phyloP scores from a whole-genome alignment of 2,888 invertebrate genomes.

The Latheticus oryzae region DNA sequence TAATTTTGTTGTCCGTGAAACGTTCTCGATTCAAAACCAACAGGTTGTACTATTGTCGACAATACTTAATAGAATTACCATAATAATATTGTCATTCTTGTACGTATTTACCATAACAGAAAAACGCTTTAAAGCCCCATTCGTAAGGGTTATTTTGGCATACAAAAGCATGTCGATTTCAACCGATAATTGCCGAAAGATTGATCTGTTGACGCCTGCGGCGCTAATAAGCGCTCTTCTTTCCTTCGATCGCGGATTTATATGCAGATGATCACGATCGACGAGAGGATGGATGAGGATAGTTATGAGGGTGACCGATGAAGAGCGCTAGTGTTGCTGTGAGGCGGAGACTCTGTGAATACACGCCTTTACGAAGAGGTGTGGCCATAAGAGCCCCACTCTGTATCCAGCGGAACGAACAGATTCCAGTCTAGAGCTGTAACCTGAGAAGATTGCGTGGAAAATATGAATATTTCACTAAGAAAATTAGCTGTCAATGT shows the following conservation, averaged over 20 bases:
- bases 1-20: constrained; percentile 66
- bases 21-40: constrained; percentile 63
- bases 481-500: constrained; percentile 19
- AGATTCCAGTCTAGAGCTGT: constrained; percentile 14
- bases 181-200: constrained; percentile 30
- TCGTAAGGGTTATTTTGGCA: constrained; percentile 60
- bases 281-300: too few species aligned
- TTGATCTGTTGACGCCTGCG: constrained; percentile 33
- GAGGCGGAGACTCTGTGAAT: constrained; percentile 32
- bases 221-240: constrained; percentile 39
- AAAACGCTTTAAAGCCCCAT: constrained; percentile 54
- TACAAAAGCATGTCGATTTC: constrained; percentile 52
- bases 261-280: constrained; percentile 32
- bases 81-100: constrained; percentile 67
- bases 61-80: constrained; percentile 66
- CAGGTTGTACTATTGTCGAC: constrained; percentile 65
- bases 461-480: constrained; percentile 12
- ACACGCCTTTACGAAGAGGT: constrained; percentile 39
- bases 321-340: constrained; percentile 38
- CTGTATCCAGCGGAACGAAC: constrained; percentile 6
- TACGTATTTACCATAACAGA: constrained; percentile 63
- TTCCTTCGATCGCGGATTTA: constrained; percentile 32
- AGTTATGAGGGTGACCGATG: constrained; percentile 8
- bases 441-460: constrained; percentile 16
- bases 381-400: constrained; percentile 40